Evolutionary conservation across 2,888 invertebrate genomes (phyloP), one percentile per base, ranked within the genome.

Genomic region (Dolichopus griseipennis): DNA sequence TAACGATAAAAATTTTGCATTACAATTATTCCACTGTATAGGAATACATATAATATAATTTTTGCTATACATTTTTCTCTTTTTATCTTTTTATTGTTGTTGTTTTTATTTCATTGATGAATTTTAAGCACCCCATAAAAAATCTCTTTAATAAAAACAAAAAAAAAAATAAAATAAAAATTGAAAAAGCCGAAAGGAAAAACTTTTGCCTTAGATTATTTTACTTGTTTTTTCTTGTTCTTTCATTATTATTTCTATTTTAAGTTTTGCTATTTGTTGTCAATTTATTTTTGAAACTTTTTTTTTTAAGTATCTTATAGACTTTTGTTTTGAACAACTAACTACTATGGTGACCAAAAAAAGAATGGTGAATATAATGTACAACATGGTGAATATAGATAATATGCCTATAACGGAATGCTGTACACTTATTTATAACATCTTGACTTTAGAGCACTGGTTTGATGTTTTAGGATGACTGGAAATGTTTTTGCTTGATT

Each of bases 71-170:
- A 34, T 5, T 9, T 34, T 12, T 10, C 37, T 37, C 37, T 37
- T 8, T 37, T 5, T 37, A 7, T 37, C 37, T 37, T 52, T 12
- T 52, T 52, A 2, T 12, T 52, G 3, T 52, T 52, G 52, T 52
- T 52, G n/a, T n/a, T 52, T 52, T 27, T n/a, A n/a, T n/a, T 52
- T 52, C 52, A 52, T 52, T 52, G 52, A 52, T 52, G 52, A 52
- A 52, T 52, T 52, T 52, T 52, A 52, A 52, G 52, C 52, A 52
- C 52, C 52, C 18, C 18, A 52, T 52, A 52, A 52, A 52, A 52
- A 52, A 52, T 52, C n/a, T 52, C n/a, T 52, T 52, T 15, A 52
- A 52, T 52, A 52, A 52, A 52, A 52, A 12, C 2, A 52, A 52
- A 18, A 6, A 43, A 52, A 1, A 52, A 15, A 52, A 52, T 12